Base-by-base conservation (phyloP, 1,140 invertebrate species). In the Capitella teleta region DNA sequence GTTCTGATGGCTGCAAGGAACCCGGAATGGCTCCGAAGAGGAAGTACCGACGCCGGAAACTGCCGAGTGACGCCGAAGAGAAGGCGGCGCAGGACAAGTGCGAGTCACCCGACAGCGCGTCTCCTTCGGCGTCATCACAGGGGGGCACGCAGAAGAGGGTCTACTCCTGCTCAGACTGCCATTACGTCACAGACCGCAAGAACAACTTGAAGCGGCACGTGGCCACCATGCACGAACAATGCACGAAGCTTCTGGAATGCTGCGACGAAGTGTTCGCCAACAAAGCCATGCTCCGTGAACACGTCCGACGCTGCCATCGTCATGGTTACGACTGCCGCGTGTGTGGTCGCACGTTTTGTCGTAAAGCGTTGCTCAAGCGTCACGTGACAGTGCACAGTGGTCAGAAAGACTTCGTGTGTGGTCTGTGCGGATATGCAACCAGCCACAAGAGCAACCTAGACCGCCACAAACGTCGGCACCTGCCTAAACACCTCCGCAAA, bases 391-490 rank as follows among this genome's bases (percentile, higher is more conserved):
- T 76, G 4, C 75, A 77, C 53, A 68, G 61, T 49, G 68, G 74
- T 2, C 61, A 66, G 52, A 74, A 72, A 48, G 72, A 73, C 37
- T 76, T 72, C 59, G 60, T 62, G 1, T 77, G 75, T 47, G 61
- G 60, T 1, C 50, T 62, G 34, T 77, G 75, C 55, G 66, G 65
- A 40, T 77, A 77, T 53, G 70, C 69, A n/a, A 75, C 74, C 2
- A 74, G 71, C 49, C 74, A 77, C 56, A 77, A 77, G 54, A 72
- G 70, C 47, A 77, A 77, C 52, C 52, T 77, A 37, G 71, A 75
- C 45, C 59, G 75, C 12, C 75, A 77, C 53, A 67, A 65, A 51
- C 57, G 62, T 37, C 64, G 69, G 18, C 42, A 44, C 42, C n/a
- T n/a, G n/a, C n/a, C n/a, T n/a, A n/a, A n/a, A n/a, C n/a, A n/a